Conservation (phyloP, 2,113 vertebrate species). For the Panthera leo region DNA sequence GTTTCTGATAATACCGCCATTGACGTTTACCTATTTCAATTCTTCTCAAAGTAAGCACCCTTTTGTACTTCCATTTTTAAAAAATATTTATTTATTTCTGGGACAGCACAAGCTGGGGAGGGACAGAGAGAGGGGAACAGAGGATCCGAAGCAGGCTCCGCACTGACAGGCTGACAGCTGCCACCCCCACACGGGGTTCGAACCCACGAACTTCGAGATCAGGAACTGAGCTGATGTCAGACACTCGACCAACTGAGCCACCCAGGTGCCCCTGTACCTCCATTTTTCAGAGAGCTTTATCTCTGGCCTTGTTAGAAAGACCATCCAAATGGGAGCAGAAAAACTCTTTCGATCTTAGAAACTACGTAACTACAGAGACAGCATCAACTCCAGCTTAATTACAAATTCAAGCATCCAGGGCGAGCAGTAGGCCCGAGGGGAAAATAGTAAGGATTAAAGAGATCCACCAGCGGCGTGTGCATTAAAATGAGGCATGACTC, state of each 20-base stretch:
- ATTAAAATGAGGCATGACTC: not conserved
- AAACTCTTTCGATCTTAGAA: not conserved
- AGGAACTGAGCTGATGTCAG: too few relatives aligned
- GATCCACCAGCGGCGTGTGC: not conserved
- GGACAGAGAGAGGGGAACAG: too few relatives aligned
- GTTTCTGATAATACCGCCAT: not conserved
- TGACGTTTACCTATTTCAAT: not conserved
- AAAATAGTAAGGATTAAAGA: not conserved
- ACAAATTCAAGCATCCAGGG: not conserved
- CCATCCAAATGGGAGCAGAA: not conserved
- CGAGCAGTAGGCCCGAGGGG: not conserved
- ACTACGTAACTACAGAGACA: not conserved
- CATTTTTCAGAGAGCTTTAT: not conserved
- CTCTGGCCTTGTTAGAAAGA: not conserved
- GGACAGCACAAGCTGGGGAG: too few relatives aligned
- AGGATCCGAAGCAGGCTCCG: too few relatives aligned
- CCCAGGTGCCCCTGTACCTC: not conserved
- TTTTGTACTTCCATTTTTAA: not conserved
- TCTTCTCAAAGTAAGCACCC: not conserved
- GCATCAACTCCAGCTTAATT: conserved; percentile 10
- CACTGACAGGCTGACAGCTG: too few relatives aligned
- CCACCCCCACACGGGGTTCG: too few relatives aligned
- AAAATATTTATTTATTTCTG: too few relatives aligned
- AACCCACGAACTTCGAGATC: too few relatives aligned
- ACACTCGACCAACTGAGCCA: too few relatives aligned